Evolutionary conservation across 2,113 vertebrate genomes (phyloP).

Genomic region (Muntiacus reevesi): DNA sequence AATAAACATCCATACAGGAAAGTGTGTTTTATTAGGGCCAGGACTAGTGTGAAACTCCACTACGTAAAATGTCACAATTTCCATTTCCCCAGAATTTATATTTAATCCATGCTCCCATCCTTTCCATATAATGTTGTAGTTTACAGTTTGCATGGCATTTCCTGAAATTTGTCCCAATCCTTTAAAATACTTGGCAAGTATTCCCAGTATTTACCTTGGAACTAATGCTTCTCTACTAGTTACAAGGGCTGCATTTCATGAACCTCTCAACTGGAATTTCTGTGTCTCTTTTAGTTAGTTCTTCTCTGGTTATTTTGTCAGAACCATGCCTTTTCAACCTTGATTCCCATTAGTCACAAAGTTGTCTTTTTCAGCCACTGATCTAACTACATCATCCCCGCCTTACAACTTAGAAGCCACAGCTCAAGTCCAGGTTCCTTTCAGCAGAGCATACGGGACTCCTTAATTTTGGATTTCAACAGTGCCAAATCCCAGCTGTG

Average conservation of each 20-base stretch:
- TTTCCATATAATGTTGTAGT: background rate
- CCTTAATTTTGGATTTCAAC: background rate
- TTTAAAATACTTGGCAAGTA: constrained; percentile 16
- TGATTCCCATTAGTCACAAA: background rate
- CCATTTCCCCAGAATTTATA: background rate
- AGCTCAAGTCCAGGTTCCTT: background rate
- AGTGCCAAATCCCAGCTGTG: background rate
- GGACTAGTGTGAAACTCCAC: background rate
- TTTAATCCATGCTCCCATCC: background rate
- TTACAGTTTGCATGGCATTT: background rate
- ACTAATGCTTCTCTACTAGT: background rate
- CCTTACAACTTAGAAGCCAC: background rate
- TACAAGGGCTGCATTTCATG: background rate
- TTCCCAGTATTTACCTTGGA: background rate
- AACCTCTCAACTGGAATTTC: background rate
- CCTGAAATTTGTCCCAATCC: constrained; percentile 1
- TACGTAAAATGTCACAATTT: background rate
- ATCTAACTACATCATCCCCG: background rate
- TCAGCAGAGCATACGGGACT: background rate
- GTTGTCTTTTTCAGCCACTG: background rate
- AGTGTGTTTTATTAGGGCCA: background rate
- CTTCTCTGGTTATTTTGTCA: background rate
- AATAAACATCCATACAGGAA: background rate
- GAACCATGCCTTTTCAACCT: background rate
- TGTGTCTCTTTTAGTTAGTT: background rate